Base-by-base conservation (phyloP, 2,888 invertebrate species). In the Agrochola macilenta region DNA sequence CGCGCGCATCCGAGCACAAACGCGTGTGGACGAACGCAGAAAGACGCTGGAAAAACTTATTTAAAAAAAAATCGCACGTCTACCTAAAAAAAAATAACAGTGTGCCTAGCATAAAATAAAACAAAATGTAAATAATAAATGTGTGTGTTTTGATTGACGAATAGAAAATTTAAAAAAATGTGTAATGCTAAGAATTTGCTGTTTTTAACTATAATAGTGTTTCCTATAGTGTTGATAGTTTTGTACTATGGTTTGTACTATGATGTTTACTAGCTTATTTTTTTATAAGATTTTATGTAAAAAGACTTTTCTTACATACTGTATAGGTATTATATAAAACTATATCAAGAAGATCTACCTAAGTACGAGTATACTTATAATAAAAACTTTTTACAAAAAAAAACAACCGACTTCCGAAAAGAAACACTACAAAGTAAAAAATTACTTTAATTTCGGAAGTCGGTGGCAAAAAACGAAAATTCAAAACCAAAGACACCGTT, bases 101-200 rank as follows among this genome's bases (percentile, higher is more conserved):
- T 58, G 69, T n/a, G 3, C 9, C 9, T 8, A 39, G 23, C 39
- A 39, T 52, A 46, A 65, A 54, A 54, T 12, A 39, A 72, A 57
- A 71, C 46, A 1, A 11, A 71, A 30, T 39, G n/a, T 26, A 49
- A 60, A 26, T 49, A 49, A 60, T 39, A 39, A 9, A 60, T 68
- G 23, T 11, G 26, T 30, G 14, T 14, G 23, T 30, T 52, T 57
- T 39, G 8, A 58, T 17, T 39, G 8, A 58, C 23, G 54, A 23
- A 14, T 30, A 58, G 0, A 60, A 30, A 60, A n/a, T 5, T 23
- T 0, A 1, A 52, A 88, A n/a, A 87, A 87, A 91, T 91, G 91
- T 87, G 79, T 57, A 69, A 82, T 88, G 84, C 3, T n/a, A 83
- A 68, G n/a, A 63, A 68, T 39, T 54, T 39, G 39, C 7, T 39